Conservation (phyloP, 2,113 vertebrate species). For the Crotophaga sulcirostris region DNA sequence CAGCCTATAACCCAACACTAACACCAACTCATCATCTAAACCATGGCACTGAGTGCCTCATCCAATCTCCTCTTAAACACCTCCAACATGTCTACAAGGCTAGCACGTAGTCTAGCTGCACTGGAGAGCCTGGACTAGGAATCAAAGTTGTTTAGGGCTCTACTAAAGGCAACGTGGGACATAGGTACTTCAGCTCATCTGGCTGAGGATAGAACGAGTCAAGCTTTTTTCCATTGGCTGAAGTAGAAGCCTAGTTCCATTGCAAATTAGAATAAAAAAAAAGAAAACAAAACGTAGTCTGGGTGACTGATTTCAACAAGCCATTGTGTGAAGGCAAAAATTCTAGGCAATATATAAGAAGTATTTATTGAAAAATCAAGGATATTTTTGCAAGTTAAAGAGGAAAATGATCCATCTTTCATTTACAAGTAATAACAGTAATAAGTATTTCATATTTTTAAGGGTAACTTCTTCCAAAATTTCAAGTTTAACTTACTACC, state of each 20-base stretch:
- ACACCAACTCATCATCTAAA: too few species aligned
- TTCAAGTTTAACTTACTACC: background rate
- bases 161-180: background rate
- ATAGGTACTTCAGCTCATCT: background rate
- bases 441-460: background rate
- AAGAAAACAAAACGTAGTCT: background rate
- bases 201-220: background rate
- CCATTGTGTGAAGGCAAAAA: background rate
- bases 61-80: too few species aligned
- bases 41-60: too few species aligned
- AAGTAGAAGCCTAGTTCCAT: background rate
- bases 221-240: background rate
- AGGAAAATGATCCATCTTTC: background rate
- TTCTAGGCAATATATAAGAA: background rate
- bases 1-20: too few species aligned
- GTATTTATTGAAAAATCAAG: background rate
- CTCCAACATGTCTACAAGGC: background rate
- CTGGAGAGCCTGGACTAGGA: background rate
- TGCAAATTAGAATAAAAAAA: background rate
- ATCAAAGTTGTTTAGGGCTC: background rate
- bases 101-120: background rate
- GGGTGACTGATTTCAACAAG: background rate
- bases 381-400: background rate
- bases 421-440: background rate
- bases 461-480: background rate